phyloP scores from a whole-genome alignment of 2,888 invertebrate species.

The Pardosa pseudoannulata region DNA sequence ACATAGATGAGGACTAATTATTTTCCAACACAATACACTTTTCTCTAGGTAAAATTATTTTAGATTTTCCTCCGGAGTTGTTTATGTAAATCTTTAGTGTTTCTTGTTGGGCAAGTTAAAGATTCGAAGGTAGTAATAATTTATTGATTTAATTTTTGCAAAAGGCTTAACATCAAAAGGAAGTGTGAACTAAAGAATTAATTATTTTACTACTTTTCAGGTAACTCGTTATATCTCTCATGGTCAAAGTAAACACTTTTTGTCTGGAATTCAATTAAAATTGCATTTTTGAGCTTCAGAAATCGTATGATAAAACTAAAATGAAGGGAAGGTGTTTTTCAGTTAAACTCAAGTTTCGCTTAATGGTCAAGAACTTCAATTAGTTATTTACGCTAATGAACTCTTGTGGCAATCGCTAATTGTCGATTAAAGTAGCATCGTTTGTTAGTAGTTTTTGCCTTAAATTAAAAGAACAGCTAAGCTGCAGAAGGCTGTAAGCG shows the following conservation, averaged over 20 bases:
- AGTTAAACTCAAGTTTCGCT: background rate
- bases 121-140: background rate
- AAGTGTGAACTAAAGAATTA: too few species aligned
- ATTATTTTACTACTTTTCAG: too few species aligned
- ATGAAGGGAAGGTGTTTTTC: background rate
- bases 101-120: background rate
- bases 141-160: background rate
- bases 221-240: too few species aligned
- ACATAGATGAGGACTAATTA: background rate
- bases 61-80: background rate
- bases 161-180: background rate
- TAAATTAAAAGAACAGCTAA: background rate
- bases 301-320: background rate
- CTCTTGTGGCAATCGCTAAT: background rate
- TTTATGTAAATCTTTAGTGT: background rate
- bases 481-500: background rate
- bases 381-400: constrained; percentile 12
- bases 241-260: background rate
- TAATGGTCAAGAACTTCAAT: constrained; percentile 4
- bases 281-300: background rate
- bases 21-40: background rate
- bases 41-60: background rate
- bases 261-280: background rate
- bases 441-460: background rate
- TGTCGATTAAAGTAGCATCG: background rate